These are phyloP conservation scores for Apis laboriosa DNA, from an alignment of 1,140 invertebrate genomes.

Conservation along the genomic window DNA sequence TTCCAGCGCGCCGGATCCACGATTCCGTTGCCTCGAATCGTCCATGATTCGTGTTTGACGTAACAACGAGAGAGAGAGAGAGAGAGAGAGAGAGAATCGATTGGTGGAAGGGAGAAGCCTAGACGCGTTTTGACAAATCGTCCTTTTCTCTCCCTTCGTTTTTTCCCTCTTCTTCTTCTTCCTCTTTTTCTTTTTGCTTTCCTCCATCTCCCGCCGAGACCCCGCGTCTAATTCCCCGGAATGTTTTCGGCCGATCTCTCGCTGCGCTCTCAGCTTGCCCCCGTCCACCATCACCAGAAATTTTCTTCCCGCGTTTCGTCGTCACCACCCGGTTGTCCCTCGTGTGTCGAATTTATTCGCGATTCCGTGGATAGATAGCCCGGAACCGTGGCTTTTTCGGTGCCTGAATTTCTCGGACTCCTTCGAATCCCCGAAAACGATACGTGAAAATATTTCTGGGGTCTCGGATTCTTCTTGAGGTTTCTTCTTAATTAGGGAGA, in stretches of 20 bases:
- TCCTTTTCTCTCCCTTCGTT: conserved; percentile 57
- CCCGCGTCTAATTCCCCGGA: conserved; percentile 76
- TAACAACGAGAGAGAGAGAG: conserved; percentile 71
- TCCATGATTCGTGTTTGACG: conserved; percentile 67
- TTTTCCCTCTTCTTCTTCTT: conserved; percentile 22
- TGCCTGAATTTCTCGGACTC: too few species aligned
- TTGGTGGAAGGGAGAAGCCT: conserved; percentile 52
- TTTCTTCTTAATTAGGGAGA: neutral
- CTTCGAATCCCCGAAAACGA: neutral
- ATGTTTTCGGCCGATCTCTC: conserved; percentile 75
- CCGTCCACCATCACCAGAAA: conserved; percentile 59
- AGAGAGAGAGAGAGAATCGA: conserved; percentile 18
- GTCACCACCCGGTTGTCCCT: neutral
- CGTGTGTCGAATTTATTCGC: conserved; percentile 57
- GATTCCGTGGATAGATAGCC: conserved; percentile 45
- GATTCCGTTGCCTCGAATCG: neutral
- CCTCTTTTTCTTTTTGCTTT: neutral
- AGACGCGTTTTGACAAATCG: conserved; percentile 76
- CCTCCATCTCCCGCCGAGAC: conserved; percentile 62
- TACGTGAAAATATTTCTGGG: neutral
- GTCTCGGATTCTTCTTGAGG: neutral
- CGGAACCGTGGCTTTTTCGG: neutral
- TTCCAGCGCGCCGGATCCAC: neutral
- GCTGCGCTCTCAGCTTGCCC: conserved; percentile 75
- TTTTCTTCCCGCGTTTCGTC: conserved; percentile 52